These are phyloP conservation scores for Brachystomella parvula DNA, from an alignment of 1,140 invertebrate genomes.

Conservation along the genomic window DNA sequence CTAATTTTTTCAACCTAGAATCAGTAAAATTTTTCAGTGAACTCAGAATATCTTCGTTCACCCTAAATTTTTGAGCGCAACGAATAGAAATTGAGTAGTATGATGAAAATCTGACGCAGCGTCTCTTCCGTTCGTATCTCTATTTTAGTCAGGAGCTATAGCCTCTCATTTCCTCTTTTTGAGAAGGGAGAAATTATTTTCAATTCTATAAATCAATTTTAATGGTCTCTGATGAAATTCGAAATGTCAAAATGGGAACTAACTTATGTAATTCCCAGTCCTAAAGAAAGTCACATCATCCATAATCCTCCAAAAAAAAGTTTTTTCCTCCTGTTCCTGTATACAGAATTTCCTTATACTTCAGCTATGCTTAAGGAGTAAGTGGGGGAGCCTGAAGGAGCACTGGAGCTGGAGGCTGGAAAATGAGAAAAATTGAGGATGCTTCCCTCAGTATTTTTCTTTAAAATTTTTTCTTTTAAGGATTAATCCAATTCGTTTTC, in stretches of 20 bases:
- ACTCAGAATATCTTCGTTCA: background rate
- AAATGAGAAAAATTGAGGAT: no score
- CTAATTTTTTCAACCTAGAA: background rate
- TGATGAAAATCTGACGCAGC: background rate
- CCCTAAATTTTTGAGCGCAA: background rate
- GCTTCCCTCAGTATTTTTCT: background rate
- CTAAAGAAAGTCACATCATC: background rate
- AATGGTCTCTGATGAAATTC: slow-evolving; percentile 19
- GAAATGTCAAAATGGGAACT: background rate
- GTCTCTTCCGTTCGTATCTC: background rate
- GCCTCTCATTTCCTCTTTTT: background rate
- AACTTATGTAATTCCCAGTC: background rate
- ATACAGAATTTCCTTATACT: no score
- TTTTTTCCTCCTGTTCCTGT: background rate
- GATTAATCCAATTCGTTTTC: background rate
- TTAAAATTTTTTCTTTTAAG: background rate
- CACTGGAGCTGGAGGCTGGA: no score
- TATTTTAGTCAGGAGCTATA: background rate
- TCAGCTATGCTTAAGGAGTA: background rate
- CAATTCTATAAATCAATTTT: slow-evolving; percentile 17
- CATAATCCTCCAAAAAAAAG: background rate
- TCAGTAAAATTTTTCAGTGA: background rate
- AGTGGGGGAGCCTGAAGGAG: background rate
- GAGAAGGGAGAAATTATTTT: background rate
- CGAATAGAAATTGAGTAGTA: background rate